Evolutionary conservation across 2,797 vertebrate species (phyloP).

Genomic region (Molossus alvarezi): DNA sequence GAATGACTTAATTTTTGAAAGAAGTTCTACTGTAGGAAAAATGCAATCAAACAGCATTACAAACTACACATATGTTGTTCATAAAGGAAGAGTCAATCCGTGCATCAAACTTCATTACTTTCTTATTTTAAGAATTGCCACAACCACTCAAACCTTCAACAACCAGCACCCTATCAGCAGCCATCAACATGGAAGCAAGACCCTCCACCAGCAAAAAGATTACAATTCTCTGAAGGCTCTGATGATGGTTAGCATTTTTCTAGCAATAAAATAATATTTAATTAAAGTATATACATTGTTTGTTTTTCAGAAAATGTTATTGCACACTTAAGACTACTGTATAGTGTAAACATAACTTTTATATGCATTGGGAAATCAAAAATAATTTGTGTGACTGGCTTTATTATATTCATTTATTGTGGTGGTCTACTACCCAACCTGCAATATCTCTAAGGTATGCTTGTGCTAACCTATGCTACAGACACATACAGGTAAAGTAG

Average conservation of each 20-base stretch:
- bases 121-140: neutral
- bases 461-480: neutral
- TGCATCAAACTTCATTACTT: neutral
- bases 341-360: no score
- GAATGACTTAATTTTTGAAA: neutral
- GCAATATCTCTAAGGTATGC: neutral
- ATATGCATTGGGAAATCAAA: neutral
- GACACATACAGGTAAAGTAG: neutral
- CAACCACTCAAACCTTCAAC: neutral
- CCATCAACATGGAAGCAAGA: no score
- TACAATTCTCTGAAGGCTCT: no score
- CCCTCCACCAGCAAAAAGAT: no score
- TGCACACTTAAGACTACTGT: no score
- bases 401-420: neutral
- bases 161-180: neutral
- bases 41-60: neutral
- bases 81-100: neutral
- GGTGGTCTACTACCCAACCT: neutral
- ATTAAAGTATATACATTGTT: no score
- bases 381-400: neutral
- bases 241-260: no score
- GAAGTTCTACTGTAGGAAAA: neutral
- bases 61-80: neutral
- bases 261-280: no score
- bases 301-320: no score